These are phyloP conservation scores for Furcifer pardalis DNA, from an alignment of 2,797 vertebrate species.

Conservation along the genomic window DNA sequence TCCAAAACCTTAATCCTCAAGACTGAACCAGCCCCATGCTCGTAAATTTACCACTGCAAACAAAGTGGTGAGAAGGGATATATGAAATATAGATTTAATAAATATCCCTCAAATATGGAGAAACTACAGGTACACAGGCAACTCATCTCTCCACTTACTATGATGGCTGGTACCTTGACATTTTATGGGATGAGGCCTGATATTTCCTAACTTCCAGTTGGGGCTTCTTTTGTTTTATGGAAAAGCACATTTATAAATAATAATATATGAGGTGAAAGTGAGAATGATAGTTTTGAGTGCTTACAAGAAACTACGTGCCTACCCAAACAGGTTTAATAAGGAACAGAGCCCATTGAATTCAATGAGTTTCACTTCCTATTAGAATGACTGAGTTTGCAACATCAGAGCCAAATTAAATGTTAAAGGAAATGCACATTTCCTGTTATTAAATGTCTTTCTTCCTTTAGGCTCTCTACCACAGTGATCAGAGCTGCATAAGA, in stretches of 20 bases:
- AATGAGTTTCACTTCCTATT: no score
- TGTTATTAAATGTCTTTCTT: no score
- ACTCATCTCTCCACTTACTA: neutral
- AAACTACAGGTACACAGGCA: neutral
- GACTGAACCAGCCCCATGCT: conserved; percentile 44
- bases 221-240: neutral
- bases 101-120: conserved; percentile 41
- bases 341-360: no score
- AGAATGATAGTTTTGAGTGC: no score
- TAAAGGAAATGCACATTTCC: no score
- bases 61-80: conserved; percentile 20
- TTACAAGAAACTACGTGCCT: no score
- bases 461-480: no score
- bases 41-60: conserved; percentile 58
- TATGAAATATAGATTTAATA: conserved; percentile 69
- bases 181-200: neutral
- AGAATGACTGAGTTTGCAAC: no score
- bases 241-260: neutral
- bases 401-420: no score
- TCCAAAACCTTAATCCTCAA: conserved; percentile 57
- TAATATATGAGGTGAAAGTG: neutral
- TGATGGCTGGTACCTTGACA: neutral
- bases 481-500: no score
- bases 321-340: no score
- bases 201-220: no score